Evolutionary conservation across 2,888 invertebrate genomes (phyloP), one percentile per base, ranked within the genome.

Genomic region (Drosophila rellima): DNA sequence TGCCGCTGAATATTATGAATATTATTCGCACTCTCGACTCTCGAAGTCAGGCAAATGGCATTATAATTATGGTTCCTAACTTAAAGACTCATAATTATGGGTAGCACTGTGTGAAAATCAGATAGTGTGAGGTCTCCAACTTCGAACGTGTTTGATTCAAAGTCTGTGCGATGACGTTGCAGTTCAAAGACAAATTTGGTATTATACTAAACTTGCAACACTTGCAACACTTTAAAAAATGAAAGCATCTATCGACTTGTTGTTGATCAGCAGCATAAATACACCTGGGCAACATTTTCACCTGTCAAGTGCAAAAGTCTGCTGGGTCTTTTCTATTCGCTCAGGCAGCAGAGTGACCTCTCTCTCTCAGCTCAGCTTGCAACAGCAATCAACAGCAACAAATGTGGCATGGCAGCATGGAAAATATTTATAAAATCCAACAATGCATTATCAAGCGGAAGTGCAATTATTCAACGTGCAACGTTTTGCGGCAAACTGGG

Each of bases 391-490:
- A 54, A 15, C 61, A 20, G 48, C 63, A 35, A 29, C 56, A 59
- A 65, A 56, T 56, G 60, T 61, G 66, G 74, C 74, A 60, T 67
- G 74, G 56, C 18, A 55, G 75, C 79, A 80, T 71, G 88, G 71
- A 83, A 84, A 84, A 88, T 88, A 85, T 85, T 89, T 85, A 89
- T 82, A 85, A 85, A 85, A 85, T 85, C 82, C 84, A 89, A 87
- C 89, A 85, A 88, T 87, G 79, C 82, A 85, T 85, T 89, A 85
- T 87, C 80, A 82, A 87, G 88, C 85, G 85, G 85, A 85, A 85
- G 85, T 85, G 89, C 89, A 87, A 85, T 85, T 85, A 89, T 84
- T 85, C 89, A 85, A 85, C 85, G 89, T 84, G 88, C 89, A 87
- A 89, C 82, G 87, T 85, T 85, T 89, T 84, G 89, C 89, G 57